A percentile compares a stretch with the other conserved stretches of the same genome.
phyloP scores from a whole-genome alignment of 2,888 invertebrate species.

The Dendrolimus pini region DNA sequence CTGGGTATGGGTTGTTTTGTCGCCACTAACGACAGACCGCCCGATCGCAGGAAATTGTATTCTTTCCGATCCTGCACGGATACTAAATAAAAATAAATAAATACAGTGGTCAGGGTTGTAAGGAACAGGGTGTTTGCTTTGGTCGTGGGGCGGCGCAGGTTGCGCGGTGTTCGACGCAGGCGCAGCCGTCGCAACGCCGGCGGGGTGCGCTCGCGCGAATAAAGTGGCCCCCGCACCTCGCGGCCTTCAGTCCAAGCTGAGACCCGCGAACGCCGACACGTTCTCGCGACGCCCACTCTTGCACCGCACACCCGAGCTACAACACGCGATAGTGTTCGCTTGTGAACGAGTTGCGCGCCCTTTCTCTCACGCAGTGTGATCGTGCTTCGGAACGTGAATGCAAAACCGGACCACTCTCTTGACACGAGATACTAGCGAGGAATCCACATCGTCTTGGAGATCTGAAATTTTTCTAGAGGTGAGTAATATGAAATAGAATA shows the following conservation, averaged over 20 bases:
- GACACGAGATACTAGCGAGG: constrained; percentile 48
- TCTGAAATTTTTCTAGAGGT: constrained; percentile 52
- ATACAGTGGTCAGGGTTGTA: not conserved
- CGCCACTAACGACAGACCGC: not conserved
- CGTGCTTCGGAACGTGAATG: constrained; percentile 72
- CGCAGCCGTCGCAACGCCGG: constrained; percentile 19
- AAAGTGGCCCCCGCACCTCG: constrained; percentile 68
- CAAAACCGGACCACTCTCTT: constrained; percentile 70
- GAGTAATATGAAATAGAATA: constrained; percentile 24
- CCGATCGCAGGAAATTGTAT: not conserved
- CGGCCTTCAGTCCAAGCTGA: constrained; percentile 68
- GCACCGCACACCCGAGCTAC: constrained; percentile 45
- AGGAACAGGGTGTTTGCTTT: not conserved
- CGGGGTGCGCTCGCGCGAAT: constrained; percentile 38
- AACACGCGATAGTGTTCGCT: constrained; percentile 61
- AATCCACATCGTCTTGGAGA: constrained; percentile 44
- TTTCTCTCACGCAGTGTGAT: constrained; percentile 73
- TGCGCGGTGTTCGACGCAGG: constrained; percentile 4
- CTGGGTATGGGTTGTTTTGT: not conserved
- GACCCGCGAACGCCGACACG: constrained; percentile 61
- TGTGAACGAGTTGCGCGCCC: constrained; percentile 64
- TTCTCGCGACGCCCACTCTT: constrained; percentile 59
- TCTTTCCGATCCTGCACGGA: not conserved
- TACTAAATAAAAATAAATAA: not conserved
- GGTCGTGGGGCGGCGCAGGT: constrained; percentile 15